Conservation (phyloP, 1,140 invertebrate genomes). For the Drosophila bocki region DNA sequence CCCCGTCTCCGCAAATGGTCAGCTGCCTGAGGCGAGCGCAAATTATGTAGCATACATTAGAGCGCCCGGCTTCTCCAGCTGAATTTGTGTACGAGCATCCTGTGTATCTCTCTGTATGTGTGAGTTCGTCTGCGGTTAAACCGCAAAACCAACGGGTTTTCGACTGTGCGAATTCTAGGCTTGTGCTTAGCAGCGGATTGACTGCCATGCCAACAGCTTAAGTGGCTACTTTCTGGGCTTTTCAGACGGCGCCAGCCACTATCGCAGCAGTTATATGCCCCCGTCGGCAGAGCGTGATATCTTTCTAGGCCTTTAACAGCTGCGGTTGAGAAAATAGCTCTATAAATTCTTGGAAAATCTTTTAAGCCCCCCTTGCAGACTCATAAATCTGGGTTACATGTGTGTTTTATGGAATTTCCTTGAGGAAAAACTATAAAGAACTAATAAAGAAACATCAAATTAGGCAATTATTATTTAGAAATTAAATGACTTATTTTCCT, state of each 20-base stretch:
- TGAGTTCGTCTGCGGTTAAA: conserved; percentile 29
- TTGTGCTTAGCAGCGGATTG: conserved; percentile 74
- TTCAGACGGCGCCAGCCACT: conserved; percentile 58
- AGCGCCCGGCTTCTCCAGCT: conserved; percentile 7
- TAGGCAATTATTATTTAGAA: not conserved
- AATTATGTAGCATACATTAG: conserved; percentile 82
- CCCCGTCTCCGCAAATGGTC: conserved; percentile 36
- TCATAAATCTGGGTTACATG: not conserved
- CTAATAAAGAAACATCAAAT: not conserved
- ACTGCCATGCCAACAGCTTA: conserved; percentile 81
- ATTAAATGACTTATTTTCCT: not conserved
- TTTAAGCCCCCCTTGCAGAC: not conserved
- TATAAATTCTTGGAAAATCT: not conserved
- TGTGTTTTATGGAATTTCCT: too few relatives aligned
- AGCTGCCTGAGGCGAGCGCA: conserved; percentile 56
- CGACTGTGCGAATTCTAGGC: conserved; percentile 41
- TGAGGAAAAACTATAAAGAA: not conserved
- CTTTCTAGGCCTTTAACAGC: conserved; percentile 17
- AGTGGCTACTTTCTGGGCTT: conserved; percentile 67
- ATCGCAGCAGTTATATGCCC: conserved; percentile 33
- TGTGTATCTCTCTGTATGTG: conserved; percentile 6
- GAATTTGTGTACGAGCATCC: conserved; percentile 17
- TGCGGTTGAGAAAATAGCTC: conserved; percentile 1
- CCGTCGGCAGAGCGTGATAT: conserved; percentile 42
- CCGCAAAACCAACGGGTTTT: conserved; percentile 50